These are phyloP conservation scores for Sthenelais limicola DNA, from an alignment of 2,888 invertebrate species.

Conservation along the genomic window DNA sequence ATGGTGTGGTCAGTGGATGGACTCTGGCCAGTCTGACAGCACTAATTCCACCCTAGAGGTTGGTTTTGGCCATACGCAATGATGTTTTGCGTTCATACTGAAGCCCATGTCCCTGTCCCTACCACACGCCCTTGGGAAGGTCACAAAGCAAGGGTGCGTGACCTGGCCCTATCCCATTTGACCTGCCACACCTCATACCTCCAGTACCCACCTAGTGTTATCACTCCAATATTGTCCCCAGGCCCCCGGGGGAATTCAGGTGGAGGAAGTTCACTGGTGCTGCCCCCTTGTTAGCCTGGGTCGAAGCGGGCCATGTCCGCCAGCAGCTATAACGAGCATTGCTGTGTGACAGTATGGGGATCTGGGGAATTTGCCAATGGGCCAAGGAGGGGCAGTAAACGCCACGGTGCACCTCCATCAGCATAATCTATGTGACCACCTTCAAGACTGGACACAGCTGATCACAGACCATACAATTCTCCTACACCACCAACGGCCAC, in stretches of 20 bases:
- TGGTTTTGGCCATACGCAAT: background rate
- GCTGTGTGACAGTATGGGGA: slow-evolving; percentile 3
- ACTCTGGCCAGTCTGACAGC: background rate
- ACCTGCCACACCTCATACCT: slow-evolving; percentile 26
- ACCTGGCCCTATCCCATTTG: slow-evolving; percentile 35
- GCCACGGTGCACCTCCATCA: slow-evolving; percentile 24
- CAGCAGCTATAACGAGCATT: background rate
- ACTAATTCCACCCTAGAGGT: slow-evolving; percentile 30
- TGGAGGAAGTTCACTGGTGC: slow-evolving; percentile 4
- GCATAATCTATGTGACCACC: slow-evolving; percentile 39
- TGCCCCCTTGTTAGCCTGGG: slow-evolving; percentile 4
- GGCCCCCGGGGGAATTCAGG: background rate
- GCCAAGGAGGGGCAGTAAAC: slow-evolving; percentile 35
- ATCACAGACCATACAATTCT: background rate
- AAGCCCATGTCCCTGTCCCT: background rate
- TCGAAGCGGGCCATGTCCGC: slow-evolving; percentile 8
- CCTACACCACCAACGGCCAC: too few species aligned
- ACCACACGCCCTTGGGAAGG: slow-evolving; percentile 6
- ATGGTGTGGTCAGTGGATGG: slow-evolving; percentile 13
- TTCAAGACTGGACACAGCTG: slow-evolving; percentile 24
- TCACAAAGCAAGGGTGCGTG: slow-evolving; percentile 13
- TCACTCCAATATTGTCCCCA: slow-evolving; percentile 25
- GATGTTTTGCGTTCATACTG: background rate
- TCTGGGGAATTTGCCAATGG: slow-evolving; percentile 35
- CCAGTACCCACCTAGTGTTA: background rate